phyloP scores from a whole-genome alignment of 2,113 vertebrate genomes.

The Mandrillus leucophaeus region DNA sequence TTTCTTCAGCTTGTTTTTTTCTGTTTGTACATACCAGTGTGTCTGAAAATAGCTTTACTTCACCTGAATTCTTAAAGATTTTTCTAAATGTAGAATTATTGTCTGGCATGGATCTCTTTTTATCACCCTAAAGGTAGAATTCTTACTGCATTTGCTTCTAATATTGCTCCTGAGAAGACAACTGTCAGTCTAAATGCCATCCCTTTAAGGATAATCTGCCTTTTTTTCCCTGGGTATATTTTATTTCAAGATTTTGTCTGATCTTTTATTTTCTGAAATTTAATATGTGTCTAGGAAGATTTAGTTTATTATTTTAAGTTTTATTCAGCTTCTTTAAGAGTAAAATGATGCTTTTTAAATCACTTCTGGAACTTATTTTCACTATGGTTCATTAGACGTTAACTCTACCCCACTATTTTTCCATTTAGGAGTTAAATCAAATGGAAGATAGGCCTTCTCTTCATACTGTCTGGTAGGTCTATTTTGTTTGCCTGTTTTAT shows the following conservation, averaged over 20 bases:
- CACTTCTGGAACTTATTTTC: not conserved
- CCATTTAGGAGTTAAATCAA: not conserved
- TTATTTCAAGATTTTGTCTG: not conserved
- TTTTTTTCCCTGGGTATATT: not conserved
- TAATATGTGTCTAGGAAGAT: not conserved
- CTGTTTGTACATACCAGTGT: accelerated
- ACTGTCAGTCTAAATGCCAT: not conserved
- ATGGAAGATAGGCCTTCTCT: not conserved
- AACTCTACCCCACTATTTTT: not conserved
- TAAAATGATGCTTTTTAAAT: not conserved
- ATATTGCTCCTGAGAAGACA: not conserved
- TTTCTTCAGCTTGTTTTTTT: not conserved
- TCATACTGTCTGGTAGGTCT: not conserved
- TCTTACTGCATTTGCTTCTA: not conserved
- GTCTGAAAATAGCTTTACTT: not conserved
- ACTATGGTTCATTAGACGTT: not conserved
- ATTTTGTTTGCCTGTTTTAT: not conserved
- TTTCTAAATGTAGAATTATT: not conserved
- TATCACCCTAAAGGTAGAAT: not conserved
- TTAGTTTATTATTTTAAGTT: not conserved
- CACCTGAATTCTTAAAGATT: not conserved
- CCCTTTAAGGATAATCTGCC: not conserved
- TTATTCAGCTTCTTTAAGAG: not conserved
- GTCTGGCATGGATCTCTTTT: not conserved
- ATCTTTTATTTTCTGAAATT: not conserved